phyloP scores from a whole-genome alignment of 2,797 vertebrate species.

The Mormyrus proboscirostris region DNA sequence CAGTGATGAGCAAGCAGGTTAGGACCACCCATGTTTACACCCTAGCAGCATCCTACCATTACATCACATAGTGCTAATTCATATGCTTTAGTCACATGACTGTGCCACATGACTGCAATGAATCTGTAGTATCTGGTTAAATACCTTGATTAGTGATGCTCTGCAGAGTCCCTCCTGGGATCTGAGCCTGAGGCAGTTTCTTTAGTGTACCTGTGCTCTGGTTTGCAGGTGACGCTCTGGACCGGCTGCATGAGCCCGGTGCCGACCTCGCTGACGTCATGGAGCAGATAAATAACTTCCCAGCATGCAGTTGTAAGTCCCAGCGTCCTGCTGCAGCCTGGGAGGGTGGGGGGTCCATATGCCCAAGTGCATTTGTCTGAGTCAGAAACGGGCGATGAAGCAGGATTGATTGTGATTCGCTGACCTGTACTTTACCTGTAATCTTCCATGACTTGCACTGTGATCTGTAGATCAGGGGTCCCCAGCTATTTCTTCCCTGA shows the following conservation, averaged over 20 bases:
- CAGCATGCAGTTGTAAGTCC: constrained; percentile 86
- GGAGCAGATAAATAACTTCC: constrained; percentile 97
- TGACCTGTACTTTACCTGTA: constrained; percentile 7
- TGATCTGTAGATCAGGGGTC: not conserved
- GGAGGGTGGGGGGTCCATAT: not conserved
- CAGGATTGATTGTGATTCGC: not conserved
- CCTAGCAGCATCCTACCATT: not conserved
- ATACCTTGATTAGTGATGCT: not conserved
- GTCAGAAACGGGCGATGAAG: not conserved
- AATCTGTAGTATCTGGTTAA: not conserved
- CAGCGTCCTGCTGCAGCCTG: not conserved
- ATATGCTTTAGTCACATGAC: not conserved
- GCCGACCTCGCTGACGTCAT: constrained; percentile 90
- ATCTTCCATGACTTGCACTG: constrained; percentile 14
- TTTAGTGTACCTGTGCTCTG: constrained; percentile 13
- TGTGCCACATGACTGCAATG: not conserved
- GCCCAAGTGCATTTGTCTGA: not conserved
- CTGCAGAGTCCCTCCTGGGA: not conserved
- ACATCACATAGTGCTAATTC: not conserved
- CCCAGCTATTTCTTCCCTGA: not conserved
- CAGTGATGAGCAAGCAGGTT: constrained; percentile 76
- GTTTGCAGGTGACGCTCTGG: constrained; percentile 75
- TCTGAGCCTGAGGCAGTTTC: not conserved
- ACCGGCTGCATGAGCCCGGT: constrained; percentile 73
- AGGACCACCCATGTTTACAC: constrained; percentile 27